phyloP scores from a whole-genome alignment of 2,888 invertebrate species.

The Cantharis nigra region DNA sequence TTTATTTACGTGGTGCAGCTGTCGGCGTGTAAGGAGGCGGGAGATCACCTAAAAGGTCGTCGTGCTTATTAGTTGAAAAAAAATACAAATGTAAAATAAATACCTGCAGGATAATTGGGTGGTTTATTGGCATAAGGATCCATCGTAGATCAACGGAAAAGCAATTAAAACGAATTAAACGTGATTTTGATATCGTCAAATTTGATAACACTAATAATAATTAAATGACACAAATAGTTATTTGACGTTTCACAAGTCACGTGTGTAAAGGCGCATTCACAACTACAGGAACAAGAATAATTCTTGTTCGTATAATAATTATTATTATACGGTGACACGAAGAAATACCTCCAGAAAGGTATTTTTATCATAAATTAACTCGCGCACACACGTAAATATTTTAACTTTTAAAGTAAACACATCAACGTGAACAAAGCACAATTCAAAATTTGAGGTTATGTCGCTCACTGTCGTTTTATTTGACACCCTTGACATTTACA shows the following conservation, averaged over 20 bases:
- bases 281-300: background rate
- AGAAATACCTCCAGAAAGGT: background rate
- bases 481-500: background rate
- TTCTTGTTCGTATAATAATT: too few relatives aligned
- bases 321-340: background rate
- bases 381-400: background rate
- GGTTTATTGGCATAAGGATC: slow-evolving; percentile 8
- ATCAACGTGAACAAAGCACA: background rate
- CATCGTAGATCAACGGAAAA: background rate
- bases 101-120: background rate
- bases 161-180: background rate
- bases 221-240: background rate
- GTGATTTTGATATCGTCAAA: background rate
- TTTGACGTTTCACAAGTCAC: background rate
- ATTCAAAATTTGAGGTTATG: background rate
- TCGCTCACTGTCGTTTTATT: background rate
- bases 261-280: background rate
- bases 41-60: slow-evolving; percentile 11
- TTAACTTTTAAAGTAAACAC: background rate
- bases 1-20: slow-evolving; percentile 6
- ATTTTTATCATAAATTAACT: too few relatives aligned
- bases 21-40: slow-evolving; percentile 28
- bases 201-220: background rate
- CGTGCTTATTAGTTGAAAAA: background rate
- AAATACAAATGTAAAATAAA: background rate